Evolutionary conservation across 2,888 invertebrate species (phyloP).

Genomic region (Caradrina kadenii): DNA sequence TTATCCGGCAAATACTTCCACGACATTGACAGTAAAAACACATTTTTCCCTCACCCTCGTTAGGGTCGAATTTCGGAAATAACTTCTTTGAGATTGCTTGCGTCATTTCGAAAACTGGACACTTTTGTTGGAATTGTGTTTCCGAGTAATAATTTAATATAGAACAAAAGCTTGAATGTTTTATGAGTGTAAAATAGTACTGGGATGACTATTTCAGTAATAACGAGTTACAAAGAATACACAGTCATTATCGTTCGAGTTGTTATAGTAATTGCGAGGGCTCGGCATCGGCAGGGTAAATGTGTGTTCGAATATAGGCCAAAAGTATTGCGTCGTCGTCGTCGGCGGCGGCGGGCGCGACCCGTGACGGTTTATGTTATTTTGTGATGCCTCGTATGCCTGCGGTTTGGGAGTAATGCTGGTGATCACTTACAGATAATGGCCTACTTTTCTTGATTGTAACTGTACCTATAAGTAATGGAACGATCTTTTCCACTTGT

Average conservation of each 20-base stretch:
- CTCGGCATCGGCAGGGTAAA: constrained; percentile 72
- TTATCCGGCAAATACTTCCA: constrained; percentile 54
- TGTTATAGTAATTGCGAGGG: constrained; percentile 70
- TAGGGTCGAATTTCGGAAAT: constrained; percentile 62
- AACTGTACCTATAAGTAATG: constrained; percentile 47
- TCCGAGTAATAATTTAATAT: constrained; percentile 38
- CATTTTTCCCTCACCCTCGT: constrained; percentile 54
- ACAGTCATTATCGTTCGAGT: constrained; percentile 69
- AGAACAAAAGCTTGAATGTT: constrained; percentile 45
- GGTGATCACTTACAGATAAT: constrained; percentile 75
- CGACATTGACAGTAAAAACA: constrained; percentile 54
- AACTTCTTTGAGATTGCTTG: constrained; percentile 53
- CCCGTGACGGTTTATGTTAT: constrained; percentile 84
- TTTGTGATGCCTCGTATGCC: constrained; percentile 82
- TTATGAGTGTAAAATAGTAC: constrained; percentile 38
- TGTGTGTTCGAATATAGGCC: constrained; percentile 81
- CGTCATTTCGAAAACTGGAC: constrained; percentile 45
- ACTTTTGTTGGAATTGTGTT: constrained; percentile 34
- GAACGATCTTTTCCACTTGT: constrained; percentile 23
- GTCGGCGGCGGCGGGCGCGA: constrained; percentile 53
- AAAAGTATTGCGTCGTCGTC: constrained; percentile 75
- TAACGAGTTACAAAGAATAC: constrained; percentile 61
- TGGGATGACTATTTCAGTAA: constrained; percentile 51
- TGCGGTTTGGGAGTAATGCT: constrained; percentile 80
- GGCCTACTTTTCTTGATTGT: constrained; percentile 62